Percentiles rank a stretch among this genome's conserved stretches.
Evolutionary conservation across 2,113 vertebrate species (phyloP).

Genomic region (Plestiodon gilberti): DNA sequence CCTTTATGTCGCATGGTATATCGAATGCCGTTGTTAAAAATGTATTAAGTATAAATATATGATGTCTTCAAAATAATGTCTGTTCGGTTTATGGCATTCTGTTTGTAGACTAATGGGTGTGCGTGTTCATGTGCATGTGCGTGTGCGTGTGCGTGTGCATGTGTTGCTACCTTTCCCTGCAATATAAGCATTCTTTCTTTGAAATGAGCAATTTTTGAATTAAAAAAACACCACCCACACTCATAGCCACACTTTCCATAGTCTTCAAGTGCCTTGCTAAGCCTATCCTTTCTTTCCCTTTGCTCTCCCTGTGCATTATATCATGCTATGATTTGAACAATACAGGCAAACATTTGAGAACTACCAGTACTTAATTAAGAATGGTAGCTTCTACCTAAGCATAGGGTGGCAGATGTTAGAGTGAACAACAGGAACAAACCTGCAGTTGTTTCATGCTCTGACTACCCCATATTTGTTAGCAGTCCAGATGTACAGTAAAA

Average conservation of each 20-base stretch:
- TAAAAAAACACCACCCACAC: background rate
- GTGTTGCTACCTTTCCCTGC: background rate
- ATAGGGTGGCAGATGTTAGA: background rate
- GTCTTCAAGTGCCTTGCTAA: background rate
- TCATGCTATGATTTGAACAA: background rate
- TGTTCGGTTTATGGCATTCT: constrained; percentile 1
- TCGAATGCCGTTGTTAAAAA: background rate
- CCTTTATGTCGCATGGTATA: background rate
- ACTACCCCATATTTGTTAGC: background rate
- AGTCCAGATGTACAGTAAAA: too few species aligned
- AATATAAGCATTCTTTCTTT: background rate
- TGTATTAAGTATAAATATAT: constrained; percentile 20
- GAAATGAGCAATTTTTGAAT: background rate
- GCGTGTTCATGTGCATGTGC: too few species aligned
- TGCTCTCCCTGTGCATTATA: background rate
- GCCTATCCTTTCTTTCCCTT: background rate
- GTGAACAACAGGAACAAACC: background rate
- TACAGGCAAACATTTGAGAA: background rate
- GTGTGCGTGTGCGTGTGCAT: background rate
- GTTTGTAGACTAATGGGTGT: background rate
- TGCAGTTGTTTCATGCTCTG: background rate
- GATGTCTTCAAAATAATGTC: background rate
- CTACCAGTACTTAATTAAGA: too few species aligned
- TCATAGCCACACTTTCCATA: background rate
- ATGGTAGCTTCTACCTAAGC: background rate